Evolutionary conservation across 2,888 invertebrate genomes (phyloP).

Genomic region (Fabriciana adippe): DNA sequence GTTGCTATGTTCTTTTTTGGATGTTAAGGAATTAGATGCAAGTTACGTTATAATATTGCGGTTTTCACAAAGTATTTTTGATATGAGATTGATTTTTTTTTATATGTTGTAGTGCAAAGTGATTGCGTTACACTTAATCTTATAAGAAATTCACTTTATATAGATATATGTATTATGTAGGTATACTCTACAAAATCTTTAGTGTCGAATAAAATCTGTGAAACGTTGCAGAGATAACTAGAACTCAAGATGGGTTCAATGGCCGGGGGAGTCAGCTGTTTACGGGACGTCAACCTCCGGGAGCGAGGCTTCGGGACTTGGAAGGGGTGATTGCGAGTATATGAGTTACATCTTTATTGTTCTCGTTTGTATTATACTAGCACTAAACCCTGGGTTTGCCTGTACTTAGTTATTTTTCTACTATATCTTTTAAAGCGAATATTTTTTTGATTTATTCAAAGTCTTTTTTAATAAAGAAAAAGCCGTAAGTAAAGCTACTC

Average conservation of each 20-base stretch:
- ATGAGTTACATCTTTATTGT: constrained; percentile 13
- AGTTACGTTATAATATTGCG: too few relatives aligned
- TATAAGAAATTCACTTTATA: too few relatives aligned
- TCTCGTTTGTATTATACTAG: constrained; percentile 9
- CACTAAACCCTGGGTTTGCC: neutral
- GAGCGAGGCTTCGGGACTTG: constrained; percentile 29
- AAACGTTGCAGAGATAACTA: constrained; percentile 28
- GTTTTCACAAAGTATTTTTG: too few relatives aligned
- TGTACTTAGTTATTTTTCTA: neutral
- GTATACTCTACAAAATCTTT: neutral
- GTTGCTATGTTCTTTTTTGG: constrained; percentile 16
- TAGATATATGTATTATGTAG: too few relatives aligned
- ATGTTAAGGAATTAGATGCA: neutral
- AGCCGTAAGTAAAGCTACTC: too few relatives aligned
- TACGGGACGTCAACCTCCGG: constrained; percentile 61
- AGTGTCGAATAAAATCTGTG: constrained; percentile 19
- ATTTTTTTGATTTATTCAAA: too few relatives aligned
- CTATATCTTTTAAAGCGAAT: too few relatives aligned
- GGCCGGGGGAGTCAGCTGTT: constrained; percentile 70
- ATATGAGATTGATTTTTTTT: too few relatives aligned
- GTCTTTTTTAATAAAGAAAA: too few relatives aligned
- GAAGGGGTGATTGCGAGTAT: constrained; percentile 23
- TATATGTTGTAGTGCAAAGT: too few relatives aligned
- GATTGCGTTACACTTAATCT: too few relatives aligned
- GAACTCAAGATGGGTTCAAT: constrained; percentile 50